Evolutionary conservation across 2,888 invertebrate genomes (phyloP), one percentile per base, ranked within the genome.

Genomic region (Agrotis segetum): DNA sequence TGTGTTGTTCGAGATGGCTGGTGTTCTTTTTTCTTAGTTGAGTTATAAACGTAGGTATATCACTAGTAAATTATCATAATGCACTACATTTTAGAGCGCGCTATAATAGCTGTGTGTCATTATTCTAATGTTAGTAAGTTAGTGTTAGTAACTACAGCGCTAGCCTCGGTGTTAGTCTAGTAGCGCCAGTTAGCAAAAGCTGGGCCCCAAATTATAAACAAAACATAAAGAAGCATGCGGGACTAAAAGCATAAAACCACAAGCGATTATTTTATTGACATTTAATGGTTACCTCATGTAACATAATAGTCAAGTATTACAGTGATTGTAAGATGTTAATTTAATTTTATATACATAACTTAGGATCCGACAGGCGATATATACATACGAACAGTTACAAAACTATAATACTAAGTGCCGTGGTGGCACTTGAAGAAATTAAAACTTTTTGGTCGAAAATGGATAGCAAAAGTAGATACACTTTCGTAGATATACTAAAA

Each of bases 201-300:
- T 93, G 93, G 93, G 89, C 92, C 92, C 93, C 87, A 84, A 88
- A 86, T 82, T 83, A 84, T 74, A 79, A 88, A 89, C 83, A 74
- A 80, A 92, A 91, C 75, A 79, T 80, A 87, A 91, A 89, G 63
- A 94, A 95, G 95, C 96, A 96, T 94, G 95, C 95, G 88, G 95
- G 96, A 91, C 95, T 94, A 94, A 78, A 95, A 95, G 96, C 96
- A 95, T 83, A 91, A 95, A 95, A 95, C 92, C 94, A 95, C 94
- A 94, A 95, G 95, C 95, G 14, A 19, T 73, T 86, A 87, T 92
- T 95, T 94, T 92, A 91, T 93, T 90, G 93, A 95, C 93, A 93
- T 95, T 95, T 95, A 95, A 95, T 96, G 91, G 88, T 93, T 93
- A 93, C 87, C 86, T 92, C 88, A 88, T 90, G 90, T 94, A 92